Evolutionary conservation across 2,797 vertebrate species (phyloP).

Genomic region (Lepidocolaptes lacrymiger): DNA sequence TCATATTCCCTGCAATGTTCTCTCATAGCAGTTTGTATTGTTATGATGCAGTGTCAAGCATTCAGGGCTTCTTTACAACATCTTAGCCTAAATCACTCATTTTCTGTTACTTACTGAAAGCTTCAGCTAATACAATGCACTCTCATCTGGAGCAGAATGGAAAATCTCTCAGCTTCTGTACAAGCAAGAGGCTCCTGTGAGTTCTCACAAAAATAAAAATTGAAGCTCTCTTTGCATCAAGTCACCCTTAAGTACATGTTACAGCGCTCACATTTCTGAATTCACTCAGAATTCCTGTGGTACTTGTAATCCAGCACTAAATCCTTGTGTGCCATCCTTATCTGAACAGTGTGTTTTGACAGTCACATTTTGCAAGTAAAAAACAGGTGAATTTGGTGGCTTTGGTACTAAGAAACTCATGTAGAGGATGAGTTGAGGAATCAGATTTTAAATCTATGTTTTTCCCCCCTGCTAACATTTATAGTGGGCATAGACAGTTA

Average conservation of each 20-base stretch:
- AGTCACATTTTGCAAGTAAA: neutral
- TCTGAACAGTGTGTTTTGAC: neutral
- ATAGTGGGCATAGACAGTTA: neutral
- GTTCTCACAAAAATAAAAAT: neutral
- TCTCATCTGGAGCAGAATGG: neutral
- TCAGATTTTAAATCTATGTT: neutral
- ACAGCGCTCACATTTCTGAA: neutral
- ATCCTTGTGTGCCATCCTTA: neutral
- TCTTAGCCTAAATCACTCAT: neutral
- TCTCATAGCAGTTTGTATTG: neutral
- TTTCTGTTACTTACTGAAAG: neutral
- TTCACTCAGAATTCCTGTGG: neutral
- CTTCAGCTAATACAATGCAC: neutral
- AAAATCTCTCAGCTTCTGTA: neutral
- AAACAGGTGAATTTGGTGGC: neutral
- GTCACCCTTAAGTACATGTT: neutral
- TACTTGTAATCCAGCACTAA: neutral
- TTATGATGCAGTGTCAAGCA: neutral
- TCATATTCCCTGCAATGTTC: neutral
- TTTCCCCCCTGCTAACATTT: neutral
- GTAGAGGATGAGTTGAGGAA: neutral
- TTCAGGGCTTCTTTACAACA: neutral
- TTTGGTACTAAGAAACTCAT: neutral
- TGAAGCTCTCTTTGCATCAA: neutral
- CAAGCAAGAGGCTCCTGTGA: neutral